Evolutionary conservation across 2,797 vertebrate genomes (phyloP), one percentile per base, ranked within the genome.

Genomic region (Sebastes steindachneri): DNA sequence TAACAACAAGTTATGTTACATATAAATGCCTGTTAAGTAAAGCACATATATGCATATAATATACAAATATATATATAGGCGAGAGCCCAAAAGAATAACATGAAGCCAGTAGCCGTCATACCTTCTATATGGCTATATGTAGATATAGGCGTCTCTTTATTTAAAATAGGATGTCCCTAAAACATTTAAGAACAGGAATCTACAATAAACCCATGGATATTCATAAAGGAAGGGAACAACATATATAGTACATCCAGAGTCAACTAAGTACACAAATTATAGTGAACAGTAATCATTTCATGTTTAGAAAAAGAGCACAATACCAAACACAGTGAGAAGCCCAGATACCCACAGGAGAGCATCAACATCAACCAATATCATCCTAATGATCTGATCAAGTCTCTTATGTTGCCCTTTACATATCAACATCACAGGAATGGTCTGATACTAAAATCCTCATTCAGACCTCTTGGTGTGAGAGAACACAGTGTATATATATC

Each of bases 71-170:
- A 4, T 33, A 9, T 26, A 26, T 26, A 26, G 15, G 41, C 1
- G 41, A 45, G 1, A 45, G 0, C 0, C 41, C 41, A 45, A 45
- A 45, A 45, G 14, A 58, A 58, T 17, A 58, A 28, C 14, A 17
- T 58, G 25, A 9, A 58, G 7, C 55, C 55, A 28, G 25, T 15
- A 57, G 55, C 25, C 14, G 55, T 57, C 23, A 26, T 17, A 28
- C 55, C 0, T 57, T 57, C 14, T 0, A 2, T 57, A 7, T 1
- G 0, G 54, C 12, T 8, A 8, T 1, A 57, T 26, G 23, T 26
- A 57, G 55, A 26, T 57, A 57, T 25, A 0, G 3, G 23, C 12
- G 0, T 14, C 12, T 26, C 12, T 57, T 14, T 55, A 26, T 57
- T 57, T 57, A 1, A 26, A 15, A 57, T 57, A 57, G 23, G 23